Evolutionary conservation across 2,113 vertebrate genomes (phyloP).

Genomic region (Chaetorhynchus papuensis): DNA sequence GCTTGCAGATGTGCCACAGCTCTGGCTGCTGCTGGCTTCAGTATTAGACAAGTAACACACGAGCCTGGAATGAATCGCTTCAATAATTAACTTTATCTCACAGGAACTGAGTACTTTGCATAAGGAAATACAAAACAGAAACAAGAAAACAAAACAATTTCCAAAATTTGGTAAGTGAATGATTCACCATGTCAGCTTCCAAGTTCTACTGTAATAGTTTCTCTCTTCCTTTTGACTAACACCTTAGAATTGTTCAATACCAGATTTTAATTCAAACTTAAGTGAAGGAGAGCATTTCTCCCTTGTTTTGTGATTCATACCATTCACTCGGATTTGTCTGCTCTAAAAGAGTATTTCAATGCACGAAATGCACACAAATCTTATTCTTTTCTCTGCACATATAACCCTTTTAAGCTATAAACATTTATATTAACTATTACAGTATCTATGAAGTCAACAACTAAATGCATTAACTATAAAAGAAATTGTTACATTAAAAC

Average conservation of each 20-base stretch:
- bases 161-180: background rate
- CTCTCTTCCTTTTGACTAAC: background rate
- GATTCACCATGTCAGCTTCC: background rate
- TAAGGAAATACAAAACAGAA: background rate
- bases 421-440: background rate
- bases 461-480: background rate
- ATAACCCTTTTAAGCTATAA: background rate
- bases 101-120: background rate
- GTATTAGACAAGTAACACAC: background rate
- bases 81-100: background rate
- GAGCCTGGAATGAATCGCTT: background rate
- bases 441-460: background rate
- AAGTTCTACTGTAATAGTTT: background rate
- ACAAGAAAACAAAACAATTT: background rate
- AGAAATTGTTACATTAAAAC: background rate
- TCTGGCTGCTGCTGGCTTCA: background rate
- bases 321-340: background rate
- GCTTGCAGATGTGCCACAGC: background rate
- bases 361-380: background rate
- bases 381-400: background rate
- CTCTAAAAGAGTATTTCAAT: background rate
- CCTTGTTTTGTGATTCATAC: background rate
- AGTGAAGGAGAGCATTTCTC: background rate
- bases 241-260: background rate
- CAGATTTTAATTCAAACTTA: background rate